phyloP scores from a whole-genome alignment of 2,113 vertebrate species.

The Proterorhinus semilunaris region DNA sequence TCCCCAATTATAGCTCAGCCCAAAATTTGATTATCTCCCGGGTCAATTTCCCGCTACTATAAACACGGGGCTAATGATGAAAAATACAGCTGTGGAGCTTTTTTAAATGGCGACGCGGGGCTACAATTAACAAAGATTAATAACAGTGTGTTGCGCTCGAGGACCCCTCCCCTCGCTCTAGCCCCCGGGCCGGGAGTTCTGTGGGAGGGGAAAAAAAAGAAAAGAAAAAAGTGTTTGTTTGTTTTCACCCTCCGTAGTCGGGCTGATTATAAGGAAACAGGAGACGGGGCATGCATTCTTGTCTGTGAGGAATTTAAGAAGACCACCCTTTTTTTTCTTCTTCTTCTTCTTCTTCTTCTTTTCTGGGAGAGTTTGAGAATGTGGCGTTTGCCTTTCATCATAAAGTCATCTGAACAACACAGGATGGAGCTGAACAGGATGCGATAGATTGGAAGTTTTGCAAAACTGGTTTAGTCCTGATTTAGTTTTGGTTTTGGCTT shows the following conservation, averaged over 20 bases:
- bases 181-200: slow-evolving; percentile 49
- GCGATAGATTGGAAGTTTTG: too few species aligned
- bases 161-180: slow-evolving; percentile 26
- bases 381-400: slow-evolving; percentile 27
- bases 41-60: slow-evolving; percentile 24
- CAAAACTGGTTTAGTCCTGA: too few species aligned
- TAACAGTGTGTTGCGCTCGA: slow-evolving; percentile 61
- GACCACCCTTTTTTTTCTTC: neutral
- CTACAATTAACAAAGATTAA: slow-evolving; percentile 75
- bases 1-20: neutral
- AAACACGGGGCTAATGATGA: slow-evolving; percentile 57
- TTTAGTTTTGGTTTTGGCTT: too few species aligned
- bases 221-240: slow-evolving; percentile 61
- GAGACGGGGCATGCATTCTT: slow-evolving; percentile 46
- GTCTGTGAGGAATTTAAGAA: slow-evolving; percentile 40
- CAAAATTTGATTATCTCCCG: slow-evolving; percentile 17
- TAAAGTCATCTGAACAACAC: slow-evolving; percentile 32
- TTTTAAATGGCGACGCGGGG: slow-evolving; percentile 55
- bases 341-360: neutral
- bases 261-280: slow-evolving; percentile 67
- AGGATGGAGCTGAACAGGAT: neutral
- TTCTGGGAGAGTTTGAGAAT: too few species aligned
- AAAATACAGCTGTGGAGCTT: slow-evolving; percentile 59
- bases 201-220: slow-evolving; percentile 25
- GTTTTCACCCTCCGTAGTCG: slow-evolving; percentile 63